Evolutionary conservation across 2,888 invertebrate genomes (phyloP).

Genomic region (Synanthedon tipuliformis): DNA sequence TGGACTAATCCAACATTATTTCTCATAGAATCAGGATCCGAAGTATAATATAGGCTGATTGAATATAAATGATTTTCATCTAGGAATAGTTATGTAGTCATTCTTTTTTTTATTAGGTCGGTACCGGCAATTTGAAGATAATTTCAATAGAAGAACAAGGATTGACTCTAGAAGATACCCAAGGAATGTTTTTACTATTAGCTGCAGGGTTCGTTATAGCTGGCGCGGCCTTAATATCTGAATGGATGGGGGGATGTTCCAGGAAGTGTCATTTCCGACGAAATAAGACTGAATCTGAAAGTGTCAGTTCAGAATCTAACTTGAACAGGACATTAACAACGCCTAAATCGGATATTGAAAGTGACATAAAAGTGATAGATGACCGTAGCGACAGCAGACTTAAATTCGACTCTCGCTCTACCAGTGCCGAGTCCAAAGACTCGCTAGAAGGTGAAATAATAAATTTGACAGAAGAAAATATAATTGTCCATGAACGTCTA

Average conservation of each 20-base stretch:
- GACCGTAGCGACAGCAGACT: slow-evolving; percentile 20
- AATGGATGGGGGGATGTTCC: slow-evolving; percentile 78
- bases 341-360: slow-evolving; percentile 14
- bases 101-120: slow-evolving; percentile 39
- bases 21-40: too few species aligned
- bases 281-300: slow-evolving; percentile 18
- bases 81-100: too few species aligned
- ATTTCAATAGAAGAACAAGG: slow-evolving; percentile 75
- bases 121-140: slow-evolving; percentile 44
- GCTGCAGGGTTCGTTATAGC: slow-evolving; percentile 77
- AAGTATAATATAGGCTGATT: too few species aligned
- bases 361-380: slow-evolving; percentile 14
- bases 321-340: slow-evolving; percentile 13
- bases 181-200: slow-evolving; percentile 84
- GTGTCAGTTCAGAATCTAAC: slow-evolving; percentile 22
- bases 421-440: slow-evolving; percentile 34
- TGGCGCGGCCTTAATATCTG: slow-evolving; percentile 72
- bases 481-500: slow-evolving; percentile 37
- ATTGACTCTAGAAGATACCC: slow-evolving; percentile 82
- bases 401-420: slow-evolving; percentile 21
- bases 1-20: too few species aligned
- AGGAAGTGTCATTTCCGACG: slow-evolving; percentile 60
- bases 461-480: slow-evolving; percentile 38
- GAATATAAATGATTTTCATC: too few species aligned
- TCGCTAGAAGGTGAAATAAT: slow-evolving; percentile 47